Conservation (phyloP, 2,888 invertebrate genomes). For the Dinocampus coccinellae region DNA sequence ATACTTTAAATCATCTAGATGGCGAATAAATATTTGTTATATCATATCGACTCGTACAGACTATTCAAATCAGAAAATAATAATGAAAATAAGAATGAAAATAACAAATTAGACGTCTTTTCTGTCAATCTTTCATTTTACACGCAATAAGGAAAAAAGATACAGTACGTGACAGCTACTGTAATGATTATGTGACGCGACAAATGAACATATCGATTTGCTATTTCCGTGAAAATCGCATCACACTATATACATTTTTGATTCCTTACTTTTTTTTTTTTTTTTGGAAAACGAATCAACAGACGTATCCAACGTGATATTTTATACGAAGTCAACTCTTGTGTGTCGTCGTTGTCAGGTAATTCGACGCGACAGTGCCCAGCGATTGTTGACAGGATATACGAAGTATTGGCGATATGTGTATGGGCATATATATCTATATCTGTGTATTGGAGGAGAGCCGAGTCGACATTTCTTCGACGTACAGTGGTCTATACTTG, state of each 20-base stretch:
- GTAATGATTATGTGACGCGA: slow-evolving; percentile 21
- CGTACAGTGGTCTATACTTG: background rate
- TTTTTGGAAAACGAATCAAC: slow-evolving; percentile 13
- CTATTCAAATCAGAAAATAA: too few relatives aligned
- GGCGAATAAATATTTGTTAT: slow-evolving; percentile 61
- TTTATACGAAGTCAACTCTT: background rate
- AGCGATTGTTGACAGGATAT: background rate
- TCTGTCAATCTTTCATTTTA: too few relatives aligned
- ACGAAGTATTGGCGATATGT: background rate
- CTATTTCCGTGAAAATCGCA: slow-evolving; percentile 39
- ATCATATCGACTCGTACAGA: too few relatives aligned
- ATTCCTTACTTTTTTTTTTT: background rate
- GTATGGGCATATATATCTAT: background rate
- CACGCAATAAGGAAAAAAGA: background rate
- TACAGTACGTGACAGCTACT: slow-evolving; percentile 15
- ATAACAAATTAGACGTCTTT: too few relatives aligned
- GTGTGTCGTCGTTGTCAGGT: slow-evolving; percentile 17
- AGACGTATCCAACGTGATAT: background rate
- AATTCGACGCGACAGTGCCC: slow-evolving; percentile 31
- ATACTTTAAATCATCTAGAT: slow-evolving; percentile 18
- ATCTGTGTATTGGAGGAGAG: background rate
- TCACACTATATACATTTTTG: background rate
- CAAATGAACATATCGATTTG: slow-evolving; percentile 30
- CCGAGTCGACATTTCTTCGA: background rate
- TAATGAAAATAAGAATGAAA: too few relatives aligned